Conservation (phyloP, 2,888 invertebrate species). For the Temnothorax ravouxi region DNA sequence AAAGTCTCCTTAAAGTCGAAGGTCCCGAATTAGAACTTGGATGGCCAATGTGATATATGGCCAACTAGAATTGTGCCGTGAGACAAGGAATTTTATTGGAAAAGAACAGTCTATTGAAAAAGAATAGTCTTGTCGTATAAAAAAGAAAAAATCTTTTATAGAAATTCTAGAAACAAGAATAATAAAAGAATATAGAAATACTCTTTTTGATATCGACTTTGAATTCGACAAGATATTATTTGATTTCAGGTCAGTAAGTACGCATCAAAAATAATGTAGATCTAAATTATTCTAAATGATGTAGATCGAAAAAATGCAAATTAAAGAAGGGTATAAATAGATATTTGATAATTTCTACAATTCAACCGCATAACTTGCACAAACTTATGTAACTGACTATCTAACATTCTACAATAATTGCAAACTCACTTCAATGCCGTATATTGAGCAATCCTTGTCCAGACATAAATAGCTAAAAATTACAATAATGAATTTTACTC, state of each 20-base stretch:
- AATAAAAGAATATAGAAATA: neutral
- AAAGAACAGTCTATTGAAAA: neutral
- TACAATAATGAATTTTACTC: too few relatives aligned
- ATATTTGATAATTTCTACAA: conserved; percentile 5
- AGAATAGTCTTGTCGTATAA: neutral
- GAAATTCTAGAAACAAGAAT: neutral
- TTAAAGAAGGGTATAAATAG: neutral
- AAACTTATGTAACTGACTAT: neutral
- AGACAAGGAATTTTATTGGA: neutral
- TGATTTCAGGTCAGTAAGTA: neutral
- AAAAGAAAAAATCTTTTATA: neutral
- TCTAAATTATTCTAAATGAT: neutral
- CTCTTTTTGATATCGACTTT: neutral
- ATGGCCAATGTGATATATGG: neutral
- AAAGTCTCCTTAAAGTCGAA: conserved; percentile 43
- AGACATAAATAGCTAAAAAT: neutral
- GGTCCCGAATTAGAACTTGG: conserved; percentile 22
- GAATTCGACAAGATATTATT: neutral
- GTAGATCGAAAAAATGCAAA: neutral
- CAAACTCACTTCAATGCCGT: neutral
- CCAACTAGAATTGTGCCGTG: neutral
- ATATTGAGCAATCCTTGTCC: neutral
- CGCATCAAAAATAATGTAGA: neutral
- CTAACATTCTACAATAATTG: neutral
- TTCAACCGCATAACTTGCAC: neutral